A percentile compares a stretch with the other conserved stretches of the same genome.
These are phyloP conservation scores for Vanacampus margaritifer DNA, from an alignment of 2,113 vertebrate species.

Conservation along the genomic window DNA sequence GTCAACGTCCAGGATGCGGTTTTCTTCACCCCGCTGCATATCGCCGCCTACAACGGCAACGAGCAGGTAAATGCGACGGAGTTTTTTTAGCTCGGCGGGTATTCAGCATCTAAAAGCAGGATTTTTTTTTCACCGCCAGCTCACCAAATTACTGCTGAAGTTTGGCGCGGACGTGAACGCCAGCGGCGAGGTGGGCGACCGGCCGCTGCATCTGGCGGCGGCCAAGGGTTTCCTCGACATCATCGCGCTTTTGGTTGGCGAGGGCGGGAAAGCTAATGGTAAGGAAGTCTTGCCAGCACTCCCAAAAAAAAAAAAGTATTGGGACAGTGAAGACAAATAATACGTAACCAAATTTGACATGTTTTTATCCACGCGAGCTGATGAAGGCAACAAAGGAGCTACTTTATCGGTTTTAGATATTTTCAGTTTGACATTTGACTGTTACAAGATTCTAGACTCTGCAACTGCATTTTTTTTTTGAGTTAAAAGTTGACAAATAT, in stretches of 20 bases:
- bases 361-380: no score
- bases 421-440: no score
- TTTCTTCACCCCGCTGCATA: constrained; percentile 90
- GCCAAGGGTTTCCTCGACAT: constrained; percentile 88
- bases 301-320: no score
- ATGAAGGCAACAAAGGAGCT: no score
- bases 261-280: constrained; percentile 85
- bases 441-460: no score
- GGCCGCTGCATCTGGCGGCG: constrained; percentile 87
- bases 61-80: constrained; percentile 75
- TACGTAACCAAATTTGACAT: no score
- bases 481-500: no score
- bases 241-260: constrained; percentile 82
- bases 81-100: no score
- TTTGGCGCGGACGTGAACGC: constrained; percentile 87
- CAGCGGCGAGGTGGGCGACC: constrained; percentile 89
- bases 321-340: no score
- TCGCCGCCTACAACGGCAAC: constrained; percentile 81
- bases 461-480: no score
- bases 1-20: constrained; percentile 90
- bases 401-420: no score
- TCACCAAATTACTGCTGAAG: constrained; percentile 84
- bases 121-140: constrained; percentile 54
- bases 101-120: neutral
- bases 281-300: constrained; percentile 28